Percentiles rank a stretch among this genome's conserved stretches.
These are phyloP conservation scores for Galerucella calmariensis DNA, from an alignment of 2,888 invertebrate genomes.

Conservation along the genomic window DNA sequence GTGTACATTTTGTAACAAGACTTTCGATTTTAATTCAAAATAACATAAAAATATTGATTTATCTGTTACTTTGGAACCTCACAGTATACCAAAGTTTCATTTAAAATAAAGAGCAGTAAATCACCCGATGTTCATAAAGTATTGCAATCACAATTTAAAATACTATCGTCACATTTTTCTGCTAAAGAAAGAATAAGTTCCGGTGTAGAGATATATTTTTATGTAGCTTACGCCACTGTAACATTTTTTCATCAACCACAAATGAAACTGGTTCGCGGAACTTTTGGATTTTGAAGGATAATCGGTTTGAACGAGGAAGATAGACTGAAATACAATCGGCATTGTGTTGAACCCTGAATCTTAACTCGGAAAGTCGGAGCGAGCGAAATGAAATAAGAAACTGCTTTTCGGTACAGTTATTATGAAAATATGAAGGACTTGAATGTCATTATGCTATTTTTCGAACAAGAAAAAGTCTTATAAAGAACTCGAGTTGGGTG, in stretches of 20 bases:
- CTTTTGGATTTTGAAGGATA: conserved; percentile 1
- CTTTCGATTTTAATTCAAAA: too few relatives aligned
- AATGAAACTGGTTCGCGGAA: background rate
- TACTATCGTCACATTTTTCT: too few relatives aligned
- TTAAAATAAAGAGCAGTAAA: too few relatives aligned
- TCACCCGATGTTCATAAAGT: too few relatives aligned
- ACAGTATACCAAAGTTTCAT: too few relatives aligned
- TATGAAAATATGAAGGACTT: background rate
- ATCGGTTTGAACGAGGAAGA: background rate
- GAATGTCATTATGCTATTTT: background rate
- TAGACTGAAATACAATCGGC: background rate
- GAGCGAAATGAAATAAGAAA: background rate
- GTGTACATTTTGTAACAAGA: too few relatives aligned
- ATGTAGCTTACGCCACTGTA: background rate
- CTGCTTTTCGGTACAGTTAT: background rate
- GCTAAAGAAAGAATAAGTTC: too few relatives aligned
- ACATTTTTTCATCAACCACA: background rate
- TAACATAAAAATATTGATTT: too few relatives aligned
- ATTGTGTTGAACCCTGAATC: background rate
- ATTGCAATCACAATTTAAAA: too few relatives aligned
- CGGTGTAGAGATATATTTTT: background rate
- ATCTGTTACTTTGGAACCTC: too few relatives aligned
- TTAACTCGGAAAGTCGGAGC: background rate
- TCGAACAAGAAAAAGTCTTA: background rate
- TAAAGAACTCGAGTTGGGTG: too few relatives aligned